Evolutionary conservation across 2,888 invertebrate genomes (phyloP), one percentile per base, ranked within the genome.

Genomic region (Chymomyza fuscimana): DNA sequence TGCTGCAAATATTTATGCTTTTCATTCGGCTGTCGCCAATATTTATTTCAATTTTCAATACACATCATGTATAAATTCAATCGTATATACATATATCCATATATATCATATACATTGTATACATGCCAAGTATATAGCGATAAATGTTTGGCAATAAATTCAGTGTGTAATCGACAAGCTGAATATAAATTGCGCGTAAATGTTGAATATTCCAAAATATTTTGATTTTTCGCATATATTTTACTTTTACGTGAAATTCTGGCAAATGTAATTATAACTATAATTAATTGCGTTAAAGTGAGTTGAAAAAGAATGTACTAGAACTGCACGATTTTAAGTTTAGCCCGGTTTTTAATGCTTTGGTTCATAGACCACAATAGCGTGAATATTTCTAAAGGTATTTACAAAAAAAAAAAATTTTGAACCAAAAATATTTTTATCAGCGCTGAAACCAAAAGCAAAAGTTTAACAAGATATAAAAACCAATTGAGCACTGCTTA

Each of bases 121-220:
- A 69, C 65, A 25, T 25, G 25, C 25, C 1, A 25, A 25, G 25
- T 25, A 25, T 25, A 25, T 25, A 25, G 25, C 86, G 83, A 83
- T 83, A 87, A 82, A 83, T 80, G 73, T 86, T 82, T 83, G 74
- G 70, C 70, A 78, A 83, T 87, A 83, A 83, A 83, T 83, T 87
- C 80, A 70, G 67, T 72, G 51, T 63, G 69, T 69, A 78, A 86
- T 82, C 76, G 82, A 36, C 58, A 76, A 46, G 6, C 40, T 46
- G 10, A 1, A 46, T 15, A 46, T 46, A 46, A 73, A 63, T 69
- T 67, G 70, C 54, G 68, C 59, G 54, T 29, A 65, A 79, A 62
- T 56, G 40, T 65, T 66, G 62, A 32, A 10, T 29, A 12, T 10
- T 59, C 25, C 2, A 32, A 64, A 75, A 70, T 72, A 59, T n/a